These are phyloP conservation scores for Caenorhabditis sp. DNA, from an alignment of 2,888 invertebrate species.

Conservation along the genomic window DNA sequence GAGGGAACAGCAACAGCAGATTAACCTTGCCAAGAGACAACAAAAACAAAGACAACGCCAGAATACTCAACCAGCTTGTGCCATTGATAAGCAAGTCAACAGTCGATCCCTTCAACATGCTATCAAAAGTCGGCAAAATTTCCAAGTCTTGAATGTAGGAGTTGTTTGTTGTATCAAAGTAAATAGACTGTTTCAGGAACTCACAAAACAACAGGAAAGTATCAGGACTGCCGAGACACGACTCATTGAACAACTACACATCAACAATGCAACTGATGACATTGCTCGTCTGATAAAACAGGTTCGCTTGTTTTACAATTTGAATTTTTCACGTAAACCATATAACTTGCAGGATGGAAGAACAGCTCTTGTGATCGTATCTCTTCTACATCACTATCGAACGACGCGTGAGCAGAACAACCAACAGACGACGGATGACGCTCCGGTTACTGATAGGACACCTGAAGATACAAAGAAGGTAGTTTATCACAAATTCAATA, in stretches of 20 bases:
- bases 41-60: conserved; percentile 50
- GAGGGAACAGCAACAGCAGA: conserved; percentile 79
- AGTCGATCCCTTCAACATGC: conserved; percentile 42
- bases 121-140: conserved; percentile 41
- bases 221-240: conserved; percentile 71
- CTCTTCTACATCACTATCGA: conserved; percentile 78
- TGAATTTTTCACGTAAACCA: not conserved
- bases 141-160: conserved; percentile 22
- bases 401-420: conserved; percentile 67
- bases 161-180: not conserved
- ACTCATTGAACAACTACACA: conserved; percentile 78
- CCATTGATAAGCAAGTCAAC: conserved; percentile 46
- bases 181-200: conserved; percentile 59
- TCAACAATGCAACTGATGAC: conserved; percentile 80
- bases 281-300: conserved; percentile 76
- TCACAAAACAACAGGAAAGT: conserved; percentile 70
- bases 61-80: conserved; percentile 12
- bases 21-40: conserved; percentile 75
- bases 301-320: conserved; percentile 14
- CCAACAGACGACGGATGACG: conserved; percentile 16
- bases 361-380: conserved; percentile 80
- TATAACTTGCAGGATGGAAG: conserved; percentile 73
- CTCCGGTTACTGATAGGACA: conserved; percentile 26
- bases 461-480: conserved; percentile 16
- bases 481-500: not conserved